Evolutionary conservation across 35 echinoderm and acorn worm species (phyloP).

Genomic region (Stichopus chloronotus): DNA sequence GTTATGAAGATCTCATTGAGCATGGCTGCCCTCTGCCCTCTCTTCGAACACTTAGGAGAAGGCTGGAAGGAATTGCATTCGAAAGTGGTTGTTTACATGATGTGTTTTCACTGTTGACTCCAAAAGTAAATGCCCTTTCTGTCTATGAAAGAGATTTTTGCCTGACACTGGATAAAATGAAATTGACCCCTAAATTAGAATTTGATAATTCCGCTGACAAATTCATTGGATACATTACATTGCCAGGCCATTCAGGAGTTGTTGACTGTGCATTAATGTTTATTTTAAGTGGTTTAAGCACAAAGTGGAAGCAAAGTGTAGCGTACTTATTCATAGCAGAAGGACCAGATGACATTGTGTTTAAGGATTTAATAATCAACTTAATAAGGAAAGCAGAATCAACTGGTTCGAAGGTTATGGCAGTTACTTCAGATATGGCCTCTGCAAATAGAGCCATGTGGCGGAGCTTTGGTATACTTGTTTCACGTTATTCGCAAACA

Average conservation of each 20-base stretch:
- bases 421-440: not conserved
- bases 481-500: too few relatives aligned
- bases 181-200: not conserved
- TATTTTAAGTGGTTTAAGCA: slow-evolving; percentile 19
- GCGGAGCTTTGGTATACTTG: too few relatives aligned
- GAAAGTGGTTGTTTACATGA: slow-evolving; percentile 13
- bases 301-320: slow-evolving; percentile 25
- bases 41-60: slow-evolving; percentile 19
- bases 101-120: not conserved
- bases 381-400: slow-evolving; percentile 22
- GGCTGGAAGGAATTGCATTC: not conserved
- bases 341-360: not conserved
- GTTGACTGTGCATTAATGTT: slow-evolving; percentile 2
- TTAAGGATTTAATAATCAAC: not conserved
- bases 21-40: not conserved
- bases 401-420: not conserved
- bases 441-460: slow-evolving; percentile 3
- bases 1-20: slow-evolving; percentile 1
- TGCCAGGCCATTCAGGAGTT: not conserved
- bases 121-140: slow-evolving; percentile 11
- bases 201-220: slow-evolving; percentile 15
- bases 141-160: slow-evolving; percentile 30
- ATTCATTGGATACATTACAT: not conserved
- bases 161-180: not conserved
- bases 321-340: slow-evolving; percentile 3